These are phyloP conservation scores for Drosophila fuyamai DNA, from an alignment of 1,140 invertebrate species.

Conservation along the genomic window DNA sequence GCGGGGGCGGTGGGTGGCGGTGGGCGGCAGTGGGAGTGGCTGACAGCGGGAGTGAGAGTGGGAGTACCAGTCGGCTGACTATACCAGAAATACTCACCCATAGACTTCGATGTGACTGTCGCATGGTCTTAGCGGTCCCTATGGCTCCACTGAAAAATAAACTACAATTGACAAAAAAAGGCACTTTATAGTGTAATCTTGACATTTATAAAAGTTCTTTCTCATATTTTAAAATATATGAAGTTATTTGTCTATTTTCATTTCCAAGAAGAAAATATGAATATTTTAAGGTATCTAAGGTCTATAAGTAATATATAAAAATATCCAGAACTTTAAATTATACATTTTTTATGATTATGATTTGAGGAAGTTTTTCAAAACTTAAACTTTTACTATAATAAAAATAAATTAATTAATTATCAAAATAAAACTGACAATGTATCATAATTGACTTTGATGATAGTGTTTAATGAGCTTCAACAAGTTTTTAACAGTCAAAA, in stretches of 20 bases:
- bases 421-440: too few species aligned
- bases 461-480: too few species aligned
- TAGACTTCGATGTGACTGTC: constrained; percentile 31
- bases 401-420: too few species aligned
- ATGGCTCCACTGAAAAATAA: constrained; percentile 2
- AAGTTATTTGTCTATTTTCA: too few species aligned
- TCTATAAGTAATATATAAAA: too few species aligned
- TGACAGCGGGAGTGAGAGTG: constrained; percentile 37
- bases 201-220: neutral
- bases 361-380: too few species aligned
- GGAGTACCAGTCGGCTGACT: constrained; percentile 39
- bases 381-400: too few species aligned
- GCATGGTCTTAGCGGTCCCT: constrained; percentile 2
- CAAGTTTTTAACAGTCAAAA: too few species aligned
- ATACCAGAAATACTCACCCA: constrained; percentile 40
- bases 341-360: too few species aligned
- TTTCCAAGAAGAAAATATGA: too few species aligned
- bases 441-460: too few species aligned
- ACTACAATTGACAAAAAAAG: neutral
- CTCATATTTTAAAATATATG: neutral
- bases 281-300: neutral
- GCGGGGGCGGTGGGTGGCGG: constrained; percentile 4
- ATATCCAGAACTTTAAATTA: too few species aligned
- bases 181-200: neutral
- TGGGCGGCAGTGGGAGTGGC: constrained; percentile 32